Percentiles rank a stretch among this genome's conserved stretches.
Evolutionary conservation across 2,888 invertebrate species (phyloP).

Genomic region (Dyspetes luteomarginatus): DNA sequence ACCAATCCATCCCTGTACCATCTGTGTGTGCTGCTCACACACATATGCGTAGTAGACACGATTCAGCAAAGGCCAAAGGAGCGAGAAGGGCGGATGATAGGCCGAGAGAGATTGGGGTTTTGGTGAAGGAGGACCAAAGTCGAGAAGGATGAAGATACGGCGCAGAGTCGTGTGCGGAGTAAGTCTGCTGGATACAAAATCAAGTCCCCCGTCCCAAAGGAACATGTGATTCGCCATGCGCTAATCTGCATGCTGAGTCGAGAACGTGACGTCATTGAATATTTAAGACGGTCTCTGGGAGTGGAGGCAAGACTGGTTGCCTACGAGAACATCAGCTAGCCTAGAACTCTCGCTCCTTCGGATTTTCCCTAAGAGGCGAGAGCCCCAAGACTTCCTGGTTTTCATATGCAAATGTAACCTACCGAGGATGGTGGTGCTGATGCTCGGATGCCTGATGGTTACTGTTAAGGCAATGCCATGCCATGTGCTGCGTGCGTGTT

Average conservation of each 20-base stretch:
- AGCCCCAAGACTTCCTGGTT: slow-evolving; percentile 80
- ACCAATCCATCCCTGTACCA: slow-evolving; percentile 16
- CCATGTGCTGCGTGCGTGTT: slow-evolving; percentile 70
- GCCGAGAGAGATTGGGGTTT: slow-evolving; percentile 42
- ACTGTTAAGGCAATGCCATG: slow-evolving; percentile 67
- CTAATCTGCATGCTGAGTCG: slow-evolving; percentile 81
- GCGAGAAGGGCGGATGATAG: slow-evolving; percentile 47
- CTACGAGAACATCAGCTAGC: slow-evolving; percentile 72
- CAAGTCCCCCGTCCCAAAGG: slow-evolving; percentile 74
- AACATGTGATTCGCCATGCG: slow-evolving; percentile 79
- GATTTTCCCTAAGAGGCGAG: slow-evolving; percentile 78
- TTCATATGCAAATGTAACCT: slow-evolving; percentile 81
- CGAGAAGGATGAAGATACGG: slow-evolving; percentile 42
- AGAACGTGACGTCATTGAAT: slow-evolving; percentile 82
- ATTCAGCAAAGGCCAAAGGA: slow-evolving; percentile 36
- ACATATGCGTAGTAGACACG: background rate
- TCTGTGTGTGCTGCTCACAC: background rate
- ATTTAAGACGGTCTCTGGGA: slow-evolving; percentile 78
- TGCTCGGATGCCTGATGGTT: slow-evolving; percentile 36
- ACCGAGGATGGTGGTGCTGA: slow-evolving; percentile 48
- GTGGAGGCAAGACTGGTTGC: slow-evolving; percentile 65
- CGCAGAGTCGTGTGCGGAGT: slow-evolving; percentile 32
- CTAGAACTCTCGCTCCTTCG: slow-evolving; percentile 74
- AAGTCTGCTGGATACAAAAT: slow-evolving; percentile 75
- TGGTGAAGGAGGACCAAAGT: slow-evolving; percentile 43